These are phyloP conservation scores for Clinocottus analis DNA, from an alignment of 2,113 vertebrate species.

Conservation along the genomic window DNA sequence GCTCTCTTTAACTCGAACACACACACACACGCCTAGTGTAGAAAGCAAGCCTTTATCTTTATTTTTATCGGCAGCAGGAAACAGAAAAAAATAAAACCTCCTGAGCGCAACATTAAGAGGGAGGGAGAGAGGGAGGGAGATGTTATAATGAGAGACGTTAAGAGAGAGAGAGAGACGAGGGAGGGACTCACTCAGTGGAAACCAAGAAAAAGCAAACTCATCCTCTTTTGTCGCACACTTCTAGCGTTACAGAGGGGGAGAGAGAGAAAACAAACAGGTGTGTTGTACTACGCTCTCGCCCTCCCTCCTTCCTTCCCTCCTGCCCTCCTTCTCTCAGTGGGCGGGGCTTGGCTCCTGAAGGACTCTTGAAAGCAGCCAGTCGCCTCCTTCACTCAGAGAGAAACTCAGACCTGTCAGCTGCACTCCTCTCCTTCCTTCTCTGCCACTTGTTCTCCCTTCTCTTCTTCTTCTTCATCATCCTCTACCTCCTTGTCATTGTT, in stretches of 20 bases:
- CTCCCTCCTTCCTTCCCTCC: constrained; percentile 24
- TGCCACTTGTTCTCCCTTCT: constrained; percentile 4
- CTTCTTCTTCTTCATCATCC: constrained; percentile 17
- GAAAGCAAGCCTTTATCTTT: constrained; percentile 44
- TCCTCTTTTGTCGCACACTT: constrained; percentile 63
- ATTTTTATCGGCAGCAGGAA: constrained; percentile 52
- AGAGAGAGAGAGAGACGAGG: not conserved
- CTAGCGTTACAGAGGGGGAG: constrained; percentile 59
- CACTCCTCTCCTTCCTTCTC: constrained; percentile 35
- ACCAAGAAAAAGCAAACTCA: constrained; percentile 64
- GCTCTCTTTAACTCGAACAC: constrained; percentile 31
- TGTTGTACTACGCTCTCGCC: constrained; percentile 66
- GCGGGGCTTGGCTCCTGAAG: constrained; percentile 60
- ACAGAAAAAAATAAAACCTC: constrained; percentile 21
- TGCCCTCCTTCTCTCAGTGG: constrained; percentile 47
- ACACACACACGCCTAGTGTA: not conserved
- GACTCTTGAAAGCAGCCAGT: constrained; percentile 67
- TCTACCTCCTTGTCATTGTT: constrained; percentile 24
- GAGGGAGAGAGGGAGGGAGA: constrained; percentile 13
- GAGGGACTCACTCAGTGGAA: constrained; percentile 38
- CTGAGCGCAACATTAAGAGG: constrained; percentile 7
- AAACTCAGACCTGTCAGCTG: constrained; percentile 61
- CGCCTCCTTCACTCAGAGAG: constrained; percentile 56
- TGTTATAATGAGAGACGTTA: not conserved
- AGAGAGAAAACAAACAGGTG: constrained; percentile 77